These are phyloP conservation scores for Andrena hattorfiana DNA, from an alignment of 2,888 invertebrate genomes.

Conservation along the genomic window DNA sequence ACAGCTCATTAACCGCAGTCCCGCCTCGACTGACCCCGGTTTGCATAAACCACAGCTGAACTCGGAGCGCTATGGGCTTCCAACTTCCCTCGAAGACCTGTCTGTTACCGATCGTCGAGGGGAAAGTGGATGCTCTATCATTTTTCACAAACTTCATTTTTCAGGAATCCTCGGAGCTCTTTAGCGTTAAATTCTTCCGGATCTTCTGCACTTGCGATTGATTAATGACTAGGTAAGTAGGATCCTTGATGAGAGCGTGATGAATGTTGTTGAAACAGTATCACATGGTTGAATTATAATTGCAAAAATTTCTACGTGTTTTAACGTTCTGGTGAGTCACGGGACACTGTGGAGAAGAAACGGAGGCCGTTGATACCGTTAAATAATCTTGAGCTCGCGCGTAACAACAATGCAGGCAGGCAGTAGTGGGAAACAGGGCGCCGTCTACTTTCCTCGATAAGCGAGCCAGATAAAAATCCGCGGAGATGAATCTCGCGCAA, in stretches of 20 bases:
- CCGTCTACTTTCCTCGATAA: slow-evolving; percentile 35
- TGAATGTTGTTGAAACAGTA: too few species aligned
- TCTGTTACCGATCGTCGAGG: slow-evolving; percentile 7
- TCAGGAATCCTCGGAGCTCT: too few species aligned
- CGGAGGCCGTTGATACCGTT: slow-evolving; percentile 44
- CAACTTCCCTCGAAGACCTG: slow-evolving; percentile 45
- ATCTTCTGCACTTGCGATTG: too few species aligned
- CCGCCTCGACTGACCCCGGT: slow-evolving; percentile 64
- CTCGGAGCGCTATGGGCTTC: slow-evolving; percentile 19
- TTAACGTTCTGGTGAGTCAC: slow-evolving; percentile 6
- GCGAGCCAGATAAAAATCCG: slow-evolving; percentile 49
- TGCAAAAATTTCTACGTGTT: background rate
- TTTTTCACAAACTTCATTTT: background rate
- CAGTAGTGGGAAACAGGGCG: slow-evolving; percentile 34
- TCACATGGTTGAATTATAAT: too few species aligned
- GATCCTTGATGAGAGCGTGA: too few species aligned
- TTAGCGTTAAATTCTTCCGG: too few species aligned
- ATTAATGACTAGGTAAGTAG: too few species aligned
- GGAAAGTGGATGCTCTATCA: background rate
- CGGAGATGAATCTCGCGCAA: slow-evolving; percentile 44
- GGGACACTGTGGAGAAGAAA: background rate
- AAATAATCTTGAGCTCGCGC: slow-evolving; percentile 42
- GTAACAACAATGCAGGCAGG: slow-evolving; percentile 27
- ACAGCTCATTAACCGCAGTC: slow-evolving; percentile 76
- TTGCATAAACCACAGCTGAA: slow-evolving; percentile 58